A percentile compares a stretch with the other conserved stretches of the same genome.
phyloP scores from a whole-genome alignment of 2,113 vertebrate species.

The Damaliscus lunatus region DNA sequence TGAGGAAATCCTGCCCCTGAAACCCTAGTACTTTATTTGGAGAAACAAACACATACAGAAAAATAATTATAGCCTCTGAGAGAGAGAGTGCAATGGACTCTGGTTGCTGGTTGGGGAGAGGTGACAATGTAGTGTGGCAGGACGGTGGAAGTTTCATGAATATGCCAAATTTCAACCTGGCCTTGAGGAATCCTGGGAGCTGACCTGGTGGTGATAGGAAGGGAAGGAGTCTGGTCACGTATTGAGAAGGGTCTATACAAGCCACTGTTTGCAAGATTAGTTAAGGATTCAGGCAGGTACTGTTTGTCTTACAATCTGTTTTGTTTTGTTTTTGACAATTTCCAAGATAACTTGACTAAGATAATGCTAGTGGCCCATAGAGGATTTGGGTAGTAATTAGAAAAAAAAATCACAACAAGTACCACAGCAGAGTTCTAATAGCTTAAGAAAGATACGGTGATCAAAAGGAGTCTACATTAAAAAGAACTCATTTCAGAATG shows the following conservation, averaged over 20 bases:
- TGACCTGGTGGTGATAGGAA: neutral
- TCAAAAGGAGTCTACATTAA: neutral
- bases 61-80: neutral
- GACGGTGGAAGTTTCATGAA: neutral
- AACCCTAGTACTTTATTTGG: neutral
- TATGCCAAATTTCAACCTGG: neutral
- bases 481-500: neutral
- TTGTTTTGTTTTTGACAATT: neutral
- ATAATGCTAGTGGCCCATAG: neutral
- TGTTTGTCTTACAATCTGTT: neutral
- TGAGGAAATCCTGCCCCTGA: neutral
- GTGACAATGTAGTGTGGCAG: too few species aligned
- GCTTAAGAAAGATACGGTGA: neutral
- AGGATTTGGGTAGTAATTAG: neutral
- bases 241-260: neutral
- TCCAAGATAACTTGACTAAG: neutral
- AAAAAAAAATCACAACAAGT: neutral
- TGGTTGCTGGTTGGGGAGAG: neutral
- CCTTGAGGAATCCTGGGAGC: neutral
- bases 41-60: neutral
- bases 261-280: neutral
- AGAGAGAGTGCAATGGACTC: neutral
- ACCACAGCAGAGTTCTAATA: rapidly evolving
- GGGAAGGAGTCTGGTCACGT: neutral
- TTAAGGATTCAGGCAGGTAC: neutral